Conservation (phyloP, 2,888 invertebrate genomes). For the Mycogona germanica region DNA sequence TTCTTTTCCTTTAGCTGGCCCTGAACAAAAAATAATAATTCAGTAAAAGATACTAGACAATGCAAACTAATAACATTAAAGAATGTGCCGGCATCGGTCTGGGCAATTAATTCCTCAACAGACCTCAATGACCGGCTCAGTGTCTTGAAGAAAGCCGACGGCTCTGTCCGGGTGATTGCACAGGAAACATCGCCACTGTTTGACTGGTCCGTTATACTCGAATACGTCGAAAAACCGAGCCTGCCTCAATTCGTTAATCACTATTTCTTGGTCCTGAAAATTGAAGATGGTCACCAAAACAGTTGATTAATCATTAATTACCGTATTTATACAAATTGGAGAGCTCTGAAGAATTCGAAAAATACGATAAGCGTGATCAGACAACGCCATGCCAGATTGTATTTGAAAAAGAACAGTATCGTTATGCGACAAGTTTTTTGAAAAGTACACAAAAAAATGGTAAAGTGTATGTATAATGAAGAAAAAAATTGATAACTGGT, state of each 20-base stretch:
- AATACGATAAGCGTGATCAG: too few relatives aligned
- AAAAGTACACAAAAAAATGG: neutral
- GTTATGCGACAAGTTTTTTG: neutral
- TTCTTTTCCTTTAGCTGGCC: conserved; percentile 85
- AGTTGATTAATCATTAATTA: neutral
- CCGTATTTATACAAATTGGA: too few relatives aligned
- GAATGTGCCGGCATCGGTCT: neutral
- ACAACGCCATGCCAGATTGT: too few relatives aligned
- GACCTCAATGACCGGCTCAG: conserved; percentile 69
- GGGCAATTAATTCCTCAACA: neutral
- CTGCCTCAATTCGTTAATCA: conserved; percentile 71
- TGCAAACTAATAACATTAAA: conserved; percentile 7
- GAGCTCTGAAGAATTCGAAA: too few relatives aligned
- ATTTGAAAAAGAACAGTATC: too few relatives aligned
- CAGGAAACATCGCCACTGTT: conserved; percentile 79
- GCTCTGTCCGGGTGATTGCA: conserved; percentile 88
- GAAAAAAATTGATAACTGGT: conserved; percentile 26
- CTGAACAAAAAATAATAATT: conserved; percentile 26
- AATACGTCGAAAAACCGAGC: conserved; percentile 89
- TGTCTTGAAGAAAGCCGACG: conserved; percentile 58
- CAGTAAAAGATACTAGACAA: neutral
- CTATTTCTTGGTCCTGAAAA: conserved; percentile 66
- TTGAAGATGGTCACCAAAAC: neutral
- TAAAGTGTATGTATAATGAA: neutral
- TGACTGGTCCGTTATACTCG: conserved; percentile 52